phyloP scores from a whole-genome alignment of 64 coral and sea anemone genomes.

The Montipora capricornis region DNA sequence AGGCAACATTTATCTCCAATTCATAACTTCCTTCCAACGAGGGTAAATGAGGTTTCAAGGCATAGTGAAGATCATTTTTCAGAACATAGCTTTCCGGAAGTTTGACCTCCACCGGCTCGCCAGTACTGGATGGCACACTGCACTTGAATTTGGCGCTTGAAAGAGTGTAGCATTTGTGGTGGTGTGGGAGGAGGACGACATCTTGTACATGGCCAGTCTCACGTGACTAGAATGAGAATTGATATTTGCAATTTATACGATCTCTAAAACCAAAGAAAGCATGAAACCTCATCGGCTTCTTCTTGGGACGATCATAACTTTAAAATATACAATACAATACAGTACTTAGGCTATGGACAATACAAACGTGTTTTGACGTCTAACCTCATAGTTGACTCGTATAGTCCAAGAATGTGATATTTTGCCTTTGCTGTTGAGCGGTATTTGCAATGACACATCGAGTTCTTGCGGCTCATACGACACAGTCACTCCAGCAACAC shows the following conservation, averaged over 20 bases:
- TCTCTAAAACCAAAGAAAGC: no score
- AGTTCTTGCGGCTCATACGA: not conserved
- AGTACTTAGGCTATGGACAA: no score
- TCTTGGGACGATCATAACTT: no score
- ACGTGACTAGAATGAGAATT: not conserved
- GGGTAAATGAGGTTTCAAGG: not conserved
- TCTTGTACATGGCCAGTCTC: slow-evolving; percentile 3
- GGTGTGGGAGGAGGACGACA: not conserved
- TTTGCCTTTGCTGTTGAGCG: not conserved
- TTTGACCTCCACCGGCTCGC: not conserved
- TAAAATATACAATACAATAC: no score
- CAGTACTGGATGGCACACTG: not conserved
- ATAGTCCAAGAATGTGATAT: not conserved
- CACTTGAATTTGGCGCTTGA: slow-evolving; percentile 1
- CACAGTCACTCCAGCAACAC: slow-evolving; percentile 12
- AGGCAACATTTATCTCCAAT: not conserved
- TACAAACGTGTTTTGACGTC: not conserved
- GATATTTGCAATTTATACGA: no score
- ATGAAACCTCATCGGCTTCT: no score
- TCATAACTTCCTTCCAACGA: not conserved
- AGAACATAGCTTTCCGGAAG: not conserved
- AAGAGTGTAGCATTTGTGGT: slow-evolving; percentile 23
- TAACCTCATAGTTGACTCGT: slow-evolving; percentile 18
- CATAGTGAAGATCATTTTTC: not conserved
- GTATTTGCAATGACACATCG: slow-evolving; percentile 14